A percentile compares a stretch with the other conserved stretches of the same genome.
phyloP scores from a whole-genome alignment of 2,797 vertebrate genomes.

The Channallabes apus region DNA sequence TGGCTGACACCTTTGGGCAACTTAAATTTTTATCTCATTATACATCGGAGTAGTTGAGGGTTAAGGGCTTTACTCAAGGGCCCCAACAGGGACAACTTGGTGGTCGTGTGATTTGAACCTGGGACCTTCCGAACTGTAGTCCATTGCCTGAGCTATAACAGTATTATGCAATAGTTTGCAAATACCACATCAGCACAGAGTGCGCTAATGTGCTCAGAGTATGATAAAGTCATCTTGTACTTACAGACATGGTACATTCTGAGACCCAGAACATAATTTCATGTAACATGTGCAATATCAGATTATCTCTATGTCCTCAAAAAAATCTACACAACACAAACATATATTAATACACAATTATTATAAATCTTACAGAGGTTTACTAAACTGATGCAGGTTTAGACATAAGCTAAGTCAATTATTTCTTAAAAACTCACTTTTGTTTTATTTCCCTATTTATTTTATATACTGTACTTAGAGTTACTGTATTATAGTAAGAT shows the following conservation, averaged over 20 bases:
- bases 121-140: too few species aligned
- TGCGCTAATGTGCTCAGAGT: neutral
- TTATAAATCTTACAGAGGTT: neutral
- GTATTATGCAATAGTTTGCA: conserved; percentile 15
- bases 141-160: neutral
- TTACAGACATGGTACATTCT: neutral
- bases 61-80: too few species aligned
- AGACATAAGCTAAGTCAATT: neutral
- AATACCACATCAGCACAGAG: neutral
- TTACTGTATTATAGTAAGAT: neutral
- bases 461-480: neutral
- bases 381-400: too few species aligned
- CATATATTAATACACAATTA: neutral
- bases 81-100: too few species aligned
- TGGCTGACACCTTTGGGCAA: too few species aligned
- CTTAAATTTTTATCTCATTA: too few species aligned
- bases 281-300: neutral
- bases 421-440: neutral
- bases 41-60: too few species aligned
- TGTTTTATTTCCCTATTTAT: too few species aligned
- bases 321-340: neutral
- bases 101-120: too few species aligned
- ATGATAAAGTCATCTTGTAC: neutral
- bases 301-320: neutral
- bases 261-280: neutral